Evolutionary conservation across 2,797 vertebrate species (phyloP).

Genomic region (Glyptemys insculpta): DNA sequence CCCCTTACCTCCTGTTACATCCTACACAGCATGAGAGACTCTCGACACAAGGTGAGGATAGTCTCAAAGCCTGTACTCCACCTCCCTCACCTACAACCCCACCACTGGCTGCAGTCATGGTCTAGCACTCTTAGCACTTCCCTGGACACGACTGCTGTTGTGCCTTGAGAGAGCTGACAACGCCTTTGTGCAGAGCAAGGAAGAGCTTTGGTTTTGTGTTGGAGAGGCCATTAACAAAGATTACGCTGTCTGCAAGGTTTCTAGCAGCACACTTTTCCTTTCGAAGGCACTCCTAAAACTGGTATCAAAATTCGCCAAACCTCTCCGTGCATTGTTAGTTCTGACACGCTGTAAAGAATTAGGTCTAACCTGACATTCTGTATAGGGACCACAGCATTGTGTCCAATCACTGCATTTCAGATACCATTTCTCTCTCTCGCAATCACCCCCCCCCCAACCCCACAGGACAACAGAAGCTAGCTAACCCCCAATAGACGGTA

Average conservation of each 20-base stretch:
- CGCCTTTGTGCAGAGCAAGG: neutral
- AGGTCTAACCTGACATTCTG: neutral
- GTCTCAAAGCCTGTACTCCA: neutral
- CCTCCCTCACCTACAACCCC: neutral
- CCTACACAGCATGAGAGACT: neutral
- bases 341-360: neutral
- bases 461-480: neutral
- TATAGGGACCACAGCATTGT: neutral
- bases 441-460: accelerated
- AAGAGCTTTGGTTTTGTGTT: neutral
- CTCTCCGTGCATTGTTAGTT: neutral
- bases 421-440: neutral
- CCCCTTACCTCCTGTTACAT: neutral
- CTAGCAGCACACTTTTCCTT: neutral
- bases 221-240: neutral
- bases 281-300: neutral
- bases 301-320: neutral
- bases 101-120: accelerated
- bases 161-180: neutral
- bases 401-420: neutral
- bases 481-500: neutral
- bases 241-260: neutral
- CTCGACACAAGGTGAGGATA: neutral
- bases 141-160: neutral
- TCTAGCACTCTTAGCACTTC: accelerated